phyloP scores from a whole-genome alignment of 2,113 vertebrate genomes.

The Jacana jacana region DNA sequence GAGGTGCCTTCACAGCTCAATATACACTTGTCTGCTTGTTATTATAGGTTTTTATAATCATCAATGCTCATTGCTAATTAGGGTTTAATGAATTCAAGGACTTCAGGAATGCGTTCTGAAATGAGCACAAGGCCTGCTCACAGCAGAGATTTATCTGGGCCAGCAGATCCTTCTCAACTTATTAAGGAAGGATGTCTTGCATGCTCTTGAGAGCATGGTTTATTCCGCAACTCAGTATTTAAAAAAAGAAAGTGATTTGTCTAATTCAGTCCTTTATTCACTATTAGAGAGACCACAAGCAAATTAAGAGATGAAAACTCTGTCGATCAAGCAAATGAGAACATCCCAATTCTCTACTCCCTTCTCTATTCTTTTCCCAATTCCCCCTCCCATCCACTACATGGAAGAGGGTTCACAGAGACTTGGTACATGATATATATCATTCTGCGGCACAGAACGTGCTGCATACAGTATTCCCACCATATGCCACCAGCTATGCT shows the following conservation, averaged over 20 bases:
- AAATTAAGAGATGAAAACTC: not conserved
- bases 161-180: constrained; percentile 63
- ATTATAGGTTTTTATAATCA: constrained; percentile 50
- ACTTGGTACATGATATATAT: not conserved
- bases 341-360: not conserved
- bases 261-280: constrained; percentile 8
- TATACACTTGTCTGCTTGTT: constrained; percentile 31
- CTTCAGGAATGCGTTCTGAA: constrained; percentile 66
- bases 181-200: constrained; percentile 27
- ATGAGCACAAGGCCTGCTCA: constrained; percentile 56
- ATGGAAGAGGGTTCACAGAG: not conserved
- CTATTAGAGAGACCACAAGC: not conserved
- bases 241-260: not conserved
- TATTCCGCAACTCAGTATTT: constrained; percentile 20
- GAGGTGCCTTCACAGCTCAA: constrained; percentile 26
- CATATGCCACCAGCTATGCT: not conserved
- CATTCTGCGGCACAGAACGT: not conserved
- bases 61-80: constrained; percentile 65
- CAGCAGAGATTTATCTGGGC: constrained; percentile 65
- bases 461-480: not conserved
- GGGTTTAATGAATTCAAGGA: constrained; percentile 69
- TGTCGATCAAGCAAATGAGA: not conserved
- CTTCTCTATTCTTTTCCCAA: not conserved
- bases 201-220: constrained; percentile 25
- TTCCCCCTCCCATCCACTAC: not conserved